Conservation (phyloP, 2,113 vertebrate species). For the Rousettus leschenaultii region DNA sequence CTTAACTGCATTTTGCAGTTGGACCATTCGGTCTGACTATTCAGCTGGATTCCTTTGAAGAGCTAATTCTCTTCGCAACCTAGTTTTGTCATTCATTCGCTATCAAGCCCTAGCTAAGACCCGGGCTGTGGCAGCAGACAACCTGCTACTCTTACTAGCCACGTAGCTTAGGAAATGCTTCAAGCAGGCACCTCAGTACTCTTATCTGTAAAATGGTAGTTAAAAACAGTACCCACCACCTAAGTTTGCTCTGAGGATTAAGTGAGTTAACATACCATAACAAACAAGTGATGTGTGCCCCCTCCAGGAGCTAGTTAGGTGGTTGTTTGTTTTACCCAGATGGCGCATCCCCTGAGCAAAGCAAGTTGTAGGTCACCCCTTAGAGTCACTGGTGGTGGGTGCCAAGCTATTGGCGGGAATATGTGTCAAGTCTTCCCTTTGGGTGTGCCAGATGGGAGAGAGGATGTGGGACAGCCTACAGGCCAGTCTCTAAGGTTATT, state of each 20-base stretch:
- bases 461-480: too few species aligned
- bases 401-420: background rate
- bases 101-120: background rate
- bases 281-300: background rate
- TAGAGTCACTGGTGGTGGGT: background rate
- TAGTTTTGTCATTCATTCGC: background rate
- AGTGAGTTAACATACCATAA: background rate
- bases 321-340: background rate
- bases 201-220: background rate
- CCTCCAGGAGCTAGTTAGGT: background rate
- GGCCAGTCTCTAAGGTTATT: background rate
- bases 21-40: background rate
- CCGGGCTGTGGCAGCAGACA: background rate
- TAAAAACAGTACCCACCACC: background rate
- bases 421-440: background rate
- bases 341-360: background rate
- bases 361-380: background rate
- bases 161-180: background rate
- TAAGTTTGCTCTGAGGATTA: background rate
- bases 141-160: too few species aligned
- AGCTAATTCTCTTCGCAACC: slow-evolving; percentile 3
- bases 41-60: background rate
- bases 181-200: background rate
- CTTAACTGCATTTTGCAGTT: background rate
- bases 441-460: background rate